Conservation (phyloP, 2,888 invertebrate genomes). For the Merodon equestris region DNA sequence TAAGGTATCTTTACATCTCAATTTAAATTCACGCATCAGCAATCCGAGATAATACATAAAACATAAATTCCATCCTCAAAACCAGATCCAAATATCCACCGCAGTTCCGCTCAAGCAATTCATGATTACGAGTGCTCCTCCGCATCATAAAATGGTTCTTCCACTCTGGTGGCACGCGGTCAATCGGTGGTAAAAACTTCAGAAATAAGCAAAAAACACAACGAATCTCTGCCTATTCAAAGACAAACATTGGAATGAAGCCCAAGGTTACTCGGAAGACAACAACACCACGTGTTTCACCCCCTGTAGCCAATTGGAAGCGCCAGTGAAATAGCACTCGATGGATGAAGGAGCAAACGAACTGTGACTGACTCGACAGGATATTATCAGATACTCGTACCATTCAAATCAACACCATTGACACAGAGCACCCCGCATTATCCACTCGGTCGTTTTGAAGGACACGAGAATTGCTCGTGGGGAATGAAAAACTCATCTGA, state of each 20-base stretch:
- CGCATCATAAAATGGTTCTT: too few relatives aligned
- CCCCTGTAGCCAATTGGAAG: too few relatives aligned
- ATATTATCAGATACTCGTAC: constrained; percentile 6
- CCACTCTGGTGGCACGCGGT: too few relatives aligned
- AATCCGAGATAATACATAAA: not conserved
- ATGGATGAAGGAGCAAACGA: constrained; percentile 19
- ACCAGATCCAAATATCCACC: constrained; percentile 14
- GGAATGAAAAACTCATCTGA: not conserved
- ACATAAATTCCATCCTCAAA: constrained; percentile 11
- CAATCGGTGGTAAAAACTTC: not conserved
- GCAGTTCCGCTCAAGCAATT: not conserved
- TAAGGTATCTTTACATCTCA: not conserved
- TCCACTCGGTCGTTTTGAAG: constrained; percentile 6
- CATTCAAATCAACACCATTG: constrained; percentile 27
- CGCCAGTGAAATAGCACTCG: not conserved
- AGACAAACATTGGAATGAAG: not conserved
- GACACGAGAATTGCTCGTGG: constrained; percentile 1
- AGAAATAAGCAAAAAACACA: not conserved
- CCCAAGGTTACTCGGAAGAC: not conserved
- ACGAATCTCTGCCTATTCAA: not conserved
- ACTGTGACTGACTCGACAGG: constrained; percentile 7
- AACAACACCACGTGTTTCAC: too few relatives aligned
- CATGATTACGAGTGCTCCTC: too few relatives aligned
- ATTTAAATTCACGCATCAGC: constrained; percentile 15
- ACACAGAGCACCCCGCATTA: not conserved